Percentiles rank a stretch among this genome's conserved stretches.
Conservation (phyloP, 2,113 vertebrate genomes). For the Thinocorus orbignyianus region DNA sequence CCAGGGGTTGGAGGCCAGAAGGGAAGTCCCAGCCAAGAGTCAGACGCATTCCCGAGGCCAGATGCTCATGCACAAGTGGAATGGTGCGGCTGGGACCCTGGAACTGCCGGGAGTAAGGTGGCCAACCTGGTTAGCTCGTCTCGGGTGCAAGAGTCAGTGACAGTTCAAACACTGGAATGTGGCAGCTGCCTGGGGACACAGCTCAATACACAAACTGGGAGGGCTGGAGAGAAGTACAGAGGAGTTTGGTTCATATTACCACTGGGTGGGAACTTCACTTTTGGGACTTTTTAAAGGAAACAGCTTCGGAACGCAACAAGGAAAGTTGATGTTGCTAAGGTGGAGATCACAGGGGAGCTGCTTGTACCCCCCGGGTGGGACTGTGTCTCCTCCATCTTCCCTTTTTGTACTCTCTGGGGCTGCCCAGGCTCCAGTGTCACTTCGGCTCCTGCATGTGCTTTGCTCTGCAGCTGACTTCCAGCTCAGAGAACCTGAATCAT, state of each 20-base stretch:
- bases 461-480: constrained; percentile 66
- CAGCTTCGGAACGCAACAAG: constrained; percentile 45
- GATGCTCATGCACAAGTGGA: constrained; percentile 81
- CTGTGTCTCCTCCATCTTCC: constrained; percentile 19
- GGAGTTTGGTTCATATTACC: constrained; percentile 25
- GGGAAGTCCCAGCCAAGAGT: constrained; percentile 41
- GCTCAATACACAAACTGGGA: constrained; percentile 52
- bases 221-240: constrained; percentile 52
- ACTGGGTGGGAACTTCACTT: constrained; percentile 1
- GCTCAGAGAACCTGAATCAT: constrained; percentile 51
- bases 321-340: constrained; percentile 32
- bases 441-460: constrained; percentile 67
- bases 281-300: constrained; percentile 53
- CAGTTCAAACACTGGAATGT: constrained; percentile 74
- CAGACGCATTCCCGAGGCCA: constrained; percentile 71
- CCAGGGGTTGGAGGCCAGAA: background rate
- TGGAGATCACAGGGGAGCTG: constrained; percentile 3
- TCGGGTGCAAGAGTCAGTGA: constrained; percentile 66
- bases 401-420: constrained; percentile 45
- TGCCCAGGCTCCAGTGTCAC: constrained; percentile 49
- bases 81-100: constrained; percentile 55
- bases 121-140: constrained; percentile 52
- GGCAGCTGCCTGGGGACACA: constrained; percentile 73
- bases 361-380: constrained; percentile 15
- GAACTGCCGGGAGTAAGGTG: constrained; percentile 32